Base-by-base conservation (phyloP, 2,113 vertebrate genomes). In the Antennarius striatus region DNA sequence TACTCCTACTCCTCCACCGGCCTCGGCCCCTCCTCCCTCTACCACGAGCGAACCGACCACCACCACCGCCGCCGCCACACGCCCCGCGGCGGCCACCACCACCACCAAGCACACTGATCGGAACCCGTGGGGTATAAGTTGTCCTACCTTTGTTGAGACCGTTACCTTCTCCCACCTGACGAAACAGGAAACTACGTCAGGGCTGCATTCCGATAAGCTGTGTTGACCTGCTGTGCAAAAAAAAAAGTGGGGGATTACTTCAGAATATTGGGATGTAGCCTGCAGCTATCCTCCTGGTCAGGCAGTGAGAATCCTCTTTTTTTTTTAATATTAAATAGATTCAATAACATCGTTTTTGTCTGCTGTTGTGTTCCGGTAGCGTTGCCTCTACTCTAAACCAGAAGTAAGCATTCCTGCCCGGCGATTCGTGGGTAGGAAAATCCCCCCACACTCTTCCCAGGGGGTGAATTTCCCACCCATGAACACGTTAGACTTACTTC, bases 111-210 rank as follows among this genome's bases (percentile, higher is more conserved):
- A 22, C 29, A 77, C 52, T 13, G 92, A 89, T 79, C 67, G 73
- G 79, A 89, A 73, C 12, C 83, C 89, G 58, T 79, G 86, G 89
- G 91, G 91, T 93, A 92, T 89, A 84, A 83, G 56, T 54, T 72
- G 55, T 80, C 29, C 67, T 80, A 53, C 73, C 68, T 22, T 71
- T 45, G 13, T 64, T 53, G 62, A 62, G 39, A 61, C 4, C 0
- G 63, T 72, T 59, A 46, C 15, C 36, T 75, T 73, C 75, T 81
- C 71, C 66, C 67, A 55, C 71, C 81, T 80, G 81, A 85, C 70
- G 3, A 64, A 82, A 64, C 63, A 66, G 79, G 73, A 71, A 56
- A 45, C 36, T 42, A 56, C 46, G 45, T 81, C n/a, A 68, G 39
- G 54, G 73, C 81, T 88, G 75, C 75, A 75, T 79, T 77, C 77